phyloP scores from a whole-genome alignment of 2,113 vertebrate genomes.

The Spermophilus dauricus region DNA sequence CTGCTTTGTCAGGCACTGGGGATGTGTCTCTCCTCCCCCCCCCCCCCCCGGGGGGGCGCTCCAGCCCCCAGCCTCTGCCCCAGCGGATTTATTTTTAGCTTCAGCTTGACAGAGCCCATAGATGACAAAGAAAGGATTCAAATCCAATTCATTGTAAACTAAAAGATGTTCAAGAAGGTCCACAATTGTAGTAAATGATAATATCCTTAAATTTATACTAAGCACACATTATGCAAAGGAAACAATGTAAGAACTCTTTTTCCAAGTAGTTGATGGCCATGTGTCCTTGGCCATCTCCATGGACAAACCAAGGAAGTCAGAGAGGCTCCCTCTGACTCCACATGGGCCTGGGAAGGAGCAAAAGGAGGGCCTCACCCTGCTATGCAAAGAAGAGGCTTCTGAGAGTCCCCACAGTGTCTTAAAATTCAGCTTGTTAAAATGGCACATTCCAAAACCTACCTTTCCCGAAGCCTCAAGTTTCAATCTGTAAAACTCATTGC shows the following conservation, averaged over 20 bases:
- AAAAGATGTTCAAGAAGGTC: neutral
- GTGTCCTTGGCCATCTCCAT: neutral
- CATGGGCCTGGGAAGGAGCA: rapidly evolving
- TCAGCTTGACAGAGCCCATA: neutral
- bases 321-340: neutral
- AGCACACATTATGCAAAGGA: neutral
- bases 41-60: rapidly evolving
- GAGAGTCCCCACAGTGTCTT: neutral
- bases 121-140: neutral
- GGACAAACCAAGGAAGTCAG: rapidly evolving
- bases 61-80: too few relatives aligned
- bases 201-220: neutral
- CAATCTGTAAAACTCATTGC: neutral
- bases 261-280: rapidly evolving
- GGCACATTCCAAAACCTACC: neutral
- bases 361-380: neutral
- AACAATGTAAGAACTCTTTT: neutral
- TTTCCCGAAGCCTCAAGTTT: neutral
- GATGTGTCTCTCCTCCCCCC: rapidly evolving
- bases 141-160: neutral
- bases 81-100: too few relatives aligned
- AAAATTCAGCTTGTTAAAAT: neutral
- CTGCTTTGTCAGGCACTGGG: neutral
- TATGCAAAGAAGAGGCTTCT: neutral
- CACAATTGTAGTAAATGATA: neutral